phyloP scores from a whole-genome alignment of 2,888 invertebrate genomes.

The Julus scanicus region DNA sequence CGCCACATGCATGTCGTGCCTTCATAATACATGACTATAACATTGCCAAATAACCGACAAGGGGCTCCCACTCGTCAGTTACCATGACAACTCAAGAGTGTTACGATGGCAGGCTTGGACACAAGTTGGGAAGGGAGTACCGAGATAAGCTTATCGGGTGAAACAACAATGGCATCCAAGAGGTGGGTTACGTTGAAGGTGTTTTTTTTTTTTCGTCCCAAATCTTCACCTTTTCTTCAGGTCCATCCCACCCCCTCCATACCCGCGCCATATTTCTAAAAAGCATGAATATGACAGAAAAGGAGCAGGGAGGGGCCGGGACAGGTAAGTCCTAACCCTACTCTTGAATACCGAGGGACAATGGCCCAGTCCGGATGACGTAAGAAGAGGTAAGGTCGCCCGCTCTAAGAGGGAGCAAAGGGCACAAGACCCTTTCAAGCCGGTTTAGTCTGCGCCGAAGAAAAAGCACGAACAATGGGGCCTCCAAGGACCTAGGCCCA shows the following conservation, averaged over 20 bases:
- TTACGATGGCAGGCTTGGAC: not conserved
- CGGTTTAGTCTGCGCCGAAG: constrained; percentile 23
- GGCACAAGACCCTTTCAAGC: constrained; percentile 39
- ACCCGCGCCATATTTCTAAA: constrained; percentile 32
- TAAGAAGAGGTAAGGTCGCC: constrained; percentile 22
- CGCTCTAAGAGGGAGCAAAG: constrained; percentile 23
- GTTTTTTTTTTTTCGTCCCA: constrained; percentile 26
- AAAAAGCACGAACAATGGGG: not conserved
- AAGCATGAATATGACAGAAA: constrained; percentile 38
- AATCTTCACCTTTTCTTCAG: constrained; percentile 21
- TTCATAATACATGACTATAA: not conserved
- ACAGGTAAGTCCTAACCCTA: constrained; percentile 42
- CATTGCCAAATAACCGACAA: not conserved
- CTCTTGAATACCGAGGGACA: constrained; percentile 16
- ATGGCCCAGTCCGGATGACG: constrained; percentile 20
- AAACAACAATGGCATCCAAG: constrained; percentile 25
- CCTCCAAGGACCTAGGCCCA: constrained; percentile 23
- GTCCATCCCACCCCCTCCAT: not conserved
- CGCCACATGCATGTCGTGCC: not conserved
- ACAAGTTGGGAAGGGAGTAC: constrained; percentile 14
- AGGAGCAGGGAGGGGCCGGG: constrained; percentile 32
- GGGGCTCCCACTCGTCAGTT: not conserved
- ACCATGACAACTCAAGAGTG: not conserved
- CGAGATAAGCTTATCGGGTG: constrained; percentile 20
- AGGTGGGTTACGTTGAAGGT: constrained; percentile 27